Percentiles rank a stretch among this genome's conserved stretches.
phyloP scores from a whole-genome alignment of 2,113 vertebrate species.

The Erythrolamprus reginae region DNA sequence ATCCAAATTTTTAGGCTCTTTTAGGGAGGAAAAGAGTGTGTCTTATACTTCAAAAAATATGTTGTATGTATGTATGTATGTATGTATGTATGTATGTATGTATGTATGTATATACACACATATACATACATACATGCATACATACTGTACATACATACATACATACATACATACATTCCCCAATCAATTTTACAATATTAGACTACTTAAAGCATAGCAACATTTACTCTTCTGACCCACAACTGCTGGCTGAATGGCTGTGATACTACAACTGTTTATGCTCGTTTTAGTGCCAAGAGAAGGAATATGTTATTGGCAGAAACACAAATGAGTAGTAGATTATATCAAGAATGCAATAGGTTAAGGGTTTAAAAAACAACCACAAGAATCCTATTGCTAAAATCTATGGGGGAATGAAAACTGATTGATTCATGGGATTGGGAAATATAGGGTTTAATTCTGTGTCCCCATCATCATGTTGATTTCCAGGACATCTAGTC shows the following conservation, averaged over 20 bases:
- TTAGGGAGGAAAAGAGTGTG: too few species aligned
- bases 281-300: background rate
- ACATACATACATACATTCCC: too few species aligned
- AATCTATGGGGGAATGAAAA: background rate
- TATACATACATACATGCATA: too few species aligned
- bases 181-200: background rate
- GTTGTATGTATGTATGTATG: too few species aligned
- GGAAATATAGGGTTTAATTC: background rate
- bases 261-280: background rate
- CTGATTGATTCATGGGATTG: background rate
- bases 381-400: background rate
- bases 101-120: too few species aligned
- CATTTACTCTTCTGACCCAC: background rate
- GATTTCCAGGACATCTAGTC: background rate
- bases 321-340: background rate
- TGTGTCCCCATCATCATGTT: background rate
- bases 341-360: background rate
- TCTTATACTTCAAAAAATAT: too few species aligned
- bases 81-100: too few species aligned
- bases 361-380: background rate
- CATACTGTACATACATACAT: too few species aligned
- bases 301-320: background rate
- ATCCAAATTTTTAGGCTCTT: too few species aligned
- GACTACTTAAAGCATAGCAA: background rate
- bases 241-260: background rate